A percentile compares a stretch with the other conserved stretches of the same genome.
Conservation (phyloP, 2,888 invertebrate genomes). For the Archips crataeganus region DNA sequence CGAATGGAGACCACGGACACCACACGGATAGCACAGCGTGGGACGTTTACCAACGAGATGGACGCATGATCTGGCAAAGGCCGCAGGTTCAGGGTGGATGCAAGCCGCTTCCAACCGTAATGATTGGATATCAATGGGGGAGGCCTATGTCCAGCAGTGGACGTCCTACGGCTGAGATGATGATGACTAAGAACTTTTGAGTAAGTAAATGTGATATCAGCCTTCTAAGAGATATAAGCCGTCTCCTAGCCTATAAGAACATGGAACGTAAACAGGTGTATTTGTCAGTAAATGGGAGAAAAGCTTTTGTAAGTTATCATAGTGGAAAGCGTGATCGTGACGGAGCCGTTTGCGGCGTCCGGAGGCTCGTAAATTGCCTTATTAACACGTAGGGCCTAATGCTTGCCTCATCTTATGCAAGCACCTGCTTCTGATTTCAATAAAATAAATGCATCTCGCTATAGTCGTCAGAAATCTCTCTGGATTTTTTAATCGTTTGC, state of each 20-base stretch:
- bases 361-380: constrained; percentile 33
- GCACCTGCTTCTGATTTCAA: not conserved
- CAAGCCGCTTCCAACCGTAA: no score
- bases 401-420: constrained; percentile 34
- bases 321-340: constrained; percentile 39
- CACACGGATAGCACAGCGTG: no score
- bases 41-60: no score
- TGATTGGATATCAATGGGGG: no score
- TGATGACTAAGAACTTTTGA: not conserved
- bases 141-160: no score
- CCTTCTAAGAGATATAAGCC: not conserved
- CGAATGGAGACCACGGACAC: no score
- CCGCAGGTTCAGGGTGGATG: no score
- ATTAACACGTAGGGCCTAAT: constrained; percentile 29
- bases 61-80: no score
- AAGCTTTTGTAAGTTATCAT: constrained; percentile 28
- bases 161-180: no score
- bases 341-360: constrained; percentile 20
- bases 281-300: constrained; percentile 34
- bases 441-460: no score
- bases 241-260: not conserved
- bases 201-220: not conserved
- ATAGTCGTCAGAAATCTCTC: no score
- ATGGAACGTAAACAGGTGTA: constrained; percentile 15
- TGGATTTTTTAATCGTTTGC: no score